phyloP scores from a whole-genome alignment of 1,140 invertebrate genomes.

The Dendroctonus ponderosae region DNA sequence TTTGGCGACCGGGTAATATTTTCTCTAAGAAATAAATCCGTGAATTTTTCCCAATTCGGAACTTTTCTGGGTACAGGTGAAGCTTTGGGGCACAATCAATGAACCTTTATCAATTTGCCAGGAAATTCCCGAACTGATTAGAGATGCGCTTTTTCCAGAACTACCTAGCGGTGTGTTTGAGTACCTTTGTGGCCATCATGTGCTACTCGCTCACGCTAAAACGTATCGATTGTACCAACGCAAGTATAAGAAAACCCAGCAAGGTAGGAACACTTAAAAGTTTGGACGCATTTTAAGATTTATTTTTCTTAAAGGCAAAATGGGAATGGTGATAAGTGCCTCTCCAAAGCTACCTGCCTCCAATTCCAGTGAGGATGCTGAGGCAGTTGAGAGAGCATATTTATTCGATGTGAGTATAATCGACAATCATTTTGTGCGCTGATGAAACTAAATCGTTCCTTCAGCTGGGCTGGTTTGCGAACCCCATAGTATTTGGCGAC shows the following conservation, averaged over 20 bases:
- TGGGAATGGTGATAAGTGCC: not conserved
- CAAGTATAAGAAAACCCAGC: constrained; percentile 39
- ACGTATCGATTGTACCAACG: constrained; percentile 41
- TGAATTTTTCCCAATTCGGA: not conserved
- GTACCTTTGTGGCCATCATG: constrained; percentile 45
- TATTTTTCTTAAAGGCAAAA: not conserved
- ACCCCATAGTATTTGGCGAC: constrained; percentile 65
- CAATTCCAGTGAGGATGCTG: constrained; percentile 13
- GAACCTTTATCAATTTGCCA: constrained; percentile 50
- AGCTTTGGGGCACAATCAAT: constrained; percentile 57
- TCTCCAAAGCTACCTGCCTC: constrained; percentile 7
- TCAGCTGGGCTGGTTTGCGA: constrained; percentile 60
- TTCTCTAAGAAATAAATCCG: not conserved
- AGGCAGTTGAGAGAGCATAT: constrained; percentile 17
- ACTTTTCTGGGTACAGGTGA: constrained; percentile 36
- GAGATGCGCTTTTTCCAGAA: constrained; percentile 44
- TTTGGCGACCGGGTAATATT: constrained; percentile 36
- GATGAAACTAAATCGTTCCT: not conserved
- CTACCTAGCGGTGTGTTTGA: constrained; percentile 48
- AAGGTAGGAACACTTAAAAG: constrained; percentile 37
- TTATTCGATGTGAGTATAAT: constrained; percentile 10
- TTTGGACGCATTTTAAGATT: not conserved
- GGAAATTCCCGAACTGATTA: constrained; percentile 51
- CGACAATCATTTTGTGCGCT: not conserved
- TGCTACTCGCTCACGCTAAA: constrained; percentile 41